phyloP scores from a whole-genome alignment of 1,140 invertebrate genomes.

The Heliconius melpomene region DNA sequence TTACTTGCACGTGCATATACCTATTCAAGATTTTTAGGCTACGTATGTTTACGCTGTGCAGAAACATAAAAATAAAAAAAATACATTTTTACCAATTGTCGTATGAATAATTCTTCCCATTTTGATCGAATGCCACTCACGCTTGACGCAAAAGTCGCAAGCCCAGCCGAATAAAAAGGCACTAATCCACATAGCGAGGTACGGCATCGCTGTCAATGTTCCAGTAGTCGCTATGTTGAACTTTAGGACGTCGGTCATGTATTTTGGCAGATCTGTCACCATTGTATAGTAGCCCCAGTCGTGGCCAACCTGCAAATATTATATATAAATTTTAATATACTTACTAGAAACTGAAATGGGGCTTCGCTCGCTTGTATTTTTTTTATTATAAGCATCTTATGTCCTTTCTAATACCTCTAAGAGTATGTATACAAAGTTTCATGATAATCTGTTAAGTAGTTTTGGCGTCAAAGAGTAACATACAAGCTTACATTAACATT shows the following conservation, averaged over 20 bases:
- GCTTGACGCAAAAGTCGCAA: constrained; percentile 83
- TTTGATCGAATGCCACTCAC: constrained; percentile 78
- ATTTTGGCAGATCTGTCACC: constrained; percentile 91
- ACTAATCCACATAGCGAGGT: constrained; percentile 84
- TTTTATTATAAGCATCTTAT: too few relatives aligned
- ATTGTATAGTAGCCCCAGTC: constrained; percentile 94
- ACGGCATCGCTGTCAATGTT: constrained; percentile 83
- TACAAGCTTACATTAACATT: too few relatives aligned
- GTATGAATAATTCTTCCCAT: constrained; percentile 84
- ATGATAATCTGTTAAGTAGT: too few relatives aligned
- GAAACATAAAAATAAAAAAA: not conserved
- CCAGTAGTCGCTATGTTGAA: constrained; percentile 87
- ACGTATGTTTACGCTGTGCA: too few relatives aligned
- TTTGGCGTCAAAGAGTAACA: too few relatives aligned
- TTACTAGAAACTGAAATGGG: not conserved
- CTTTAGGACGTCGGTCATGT: constrained; percentile 90
- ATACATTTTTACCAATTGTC: constrained; percentile 79
- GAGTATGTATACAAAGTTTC: too few relatives aligned
- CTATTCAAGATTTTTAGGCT: too few relatives aligned
- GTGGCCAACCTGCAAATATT: constrained; percentile 84
- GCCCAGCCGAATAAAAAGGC: constrained; percentile 82
- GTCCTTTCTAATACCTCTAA: too few relatives aligned
- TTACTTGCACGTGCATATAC: too few relatives aligned
- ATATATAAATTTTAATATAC: not conserved
- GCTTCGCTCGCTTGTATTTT: too few relatives aligned